Base-by-base conservation (phyloP, 1,140 invertebrate species). In the Penaeus japonicus region DNA sequence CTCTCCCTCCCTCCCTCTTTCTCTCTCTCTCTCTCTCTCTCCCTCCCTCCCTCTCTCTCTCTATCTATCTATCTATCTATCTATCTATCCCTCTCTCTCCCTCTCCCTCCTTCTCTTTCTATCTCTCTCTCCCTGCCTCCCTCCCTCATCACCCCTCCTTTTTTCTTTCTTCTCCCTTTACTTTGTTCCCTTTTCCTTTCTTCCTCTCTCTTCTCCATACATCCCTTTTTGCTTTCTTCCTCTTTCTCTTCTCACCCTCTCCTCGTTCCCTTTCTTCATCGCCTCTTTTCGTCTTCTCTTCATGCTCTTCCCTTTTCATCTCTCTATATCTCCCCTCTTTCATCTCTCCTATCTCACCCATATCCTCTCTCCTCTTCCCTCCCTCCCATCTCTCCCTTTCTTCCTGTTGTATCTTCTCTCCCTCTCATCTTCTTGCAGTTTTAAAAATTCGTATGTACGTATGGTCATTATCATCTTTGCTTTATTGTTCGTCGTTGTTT, bases 1-100 rank as follows among this genome's bases (percentile, higher is more conserved):
- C 1, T 47, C 1, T 15, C 1, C 10, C 15, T 7, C 1, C 15
- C 5, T 12, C 5, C 47, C 5, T 7, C 15, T 1, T 47, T 15
- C 5, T 15, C 15, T 15, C 1, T 1, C 15, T 47, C 15, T 47
- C 15, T 47, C 15, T 15, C 10, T 15, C 81, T 83, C 59, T 62
- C 57, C 62, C 27, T 83, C 18, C 55, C 22, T 81, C 59, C 62
- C 54, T 30, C 27, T 39, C 81, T 83, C 59, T 83, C 81, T 35
- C n/a, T 27, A 27, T 83, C 81, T 83, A 20, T 57, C 54, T 82
- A 47, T 82, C 80, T 79, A 30, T 47, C 78, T 47, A 35, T 53
- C 78, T 80, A 35, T 80, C 78, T 59, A 18, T 54, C 79, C 20
- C 30, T 12, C 3, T 30, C 18, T 73, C 70, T 3, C 20, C 4